phyloP scores from a whole-genome alignment of 2,797 vertebrate species.

The Columba guinea region DNA sequence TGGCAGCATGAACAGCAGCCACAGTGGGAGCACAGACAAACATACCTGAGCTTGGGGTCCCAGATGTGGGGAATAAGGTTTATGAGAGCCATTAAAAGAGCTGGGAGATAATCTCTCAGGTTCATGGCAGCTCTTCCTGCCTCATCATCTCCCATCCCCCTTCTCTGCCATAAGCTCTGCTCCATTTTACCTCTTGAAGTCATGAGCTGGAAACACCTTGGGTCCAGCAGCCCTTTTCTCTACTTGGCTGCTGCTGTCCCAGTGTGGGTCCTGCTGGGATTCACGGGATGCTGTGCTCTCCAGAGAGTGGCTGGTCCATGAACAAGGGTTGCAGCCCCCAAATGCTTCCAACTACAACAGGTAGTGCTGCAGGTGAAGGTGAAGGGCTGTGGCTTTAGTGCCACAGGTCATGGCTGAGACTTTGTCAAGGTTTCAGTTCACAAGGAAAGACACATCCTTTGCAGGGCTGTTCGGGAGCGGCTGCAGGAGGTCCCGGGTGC shows the following conservation, averaged over 20 bases:
- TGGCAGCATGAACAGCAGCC: background rate
- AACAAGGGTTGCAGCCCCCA: background rate
- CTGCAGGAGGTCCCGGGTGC: rapidly evolving
- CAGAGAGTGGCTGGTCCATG: rapidly evolving
- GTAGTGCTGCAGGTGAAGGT: background rate
- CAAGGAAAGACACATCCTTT: background rate
- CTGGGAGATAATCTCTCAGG: background rate
- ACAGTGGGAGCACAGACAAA: background rate
- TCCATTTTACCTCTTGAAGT: background rate
- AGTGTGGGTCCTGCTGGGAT: rapidly evolving
- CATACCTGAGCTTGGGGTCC: rapidly evolving
- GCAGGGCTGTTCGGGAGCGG: background rate
- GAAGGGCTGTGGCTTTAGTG: background rate
- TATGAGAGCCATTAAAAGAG: background rate
- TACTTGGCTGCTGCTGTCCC: background rate
- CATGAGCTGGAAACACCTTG: rapidly evolving
- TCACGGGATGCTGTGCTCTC: background rate
- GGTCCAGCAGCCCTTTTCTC: background rate
- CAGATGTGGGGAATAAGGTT: background rate
- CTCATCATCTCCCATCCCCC: background rate
- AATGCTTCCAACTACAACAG: background rate
- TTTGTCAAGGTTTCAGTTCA: background rate
- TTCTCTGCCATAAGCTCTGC: background rate
- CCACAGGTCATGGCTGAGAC: background rate
- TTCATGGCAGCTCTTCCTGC: background rate